Percentiles rank a stretch among this genome's conserved stretches.
Conservation (phyloP, 2,888 invertebrate species). For the Platerodrilus igneus region DNA sequence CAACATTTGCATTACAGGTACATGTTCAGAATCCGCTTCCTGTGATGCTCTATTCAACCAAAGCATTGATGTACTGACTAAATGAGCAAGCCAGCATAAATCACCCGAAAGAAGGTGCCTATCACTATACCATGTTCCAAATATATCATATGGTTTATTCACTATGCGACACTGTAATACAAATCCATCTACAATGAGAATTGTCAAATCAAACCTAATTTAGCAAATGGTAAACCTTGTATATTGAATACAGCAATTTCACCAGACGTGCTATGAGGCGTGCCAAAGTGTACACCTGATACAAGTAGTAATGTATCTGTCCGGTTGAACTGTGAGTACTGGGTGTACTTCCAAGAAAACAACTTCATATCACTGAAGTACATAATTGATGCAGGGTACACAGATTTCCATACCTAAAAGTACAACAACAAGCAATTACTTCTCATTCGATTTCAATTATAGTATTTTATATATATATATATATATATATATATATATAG, state of each 20-base stretch:
- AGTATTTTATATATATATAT: too few species aligned
- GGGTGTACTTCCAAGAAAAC: slow-evolving; percentile 82
- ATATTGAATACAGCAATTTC: slow-evolving; percentile 84
- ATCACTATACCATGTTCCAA: slow-evolving; percentile 86
- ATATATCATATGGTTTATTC: slow-evolving; percentile 83
- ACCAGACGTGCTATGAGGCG: slow-evolving; percentile 71
- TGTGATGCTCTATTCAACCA: slow-evolving; percentile 82
- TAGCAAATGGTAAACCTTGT: slow-evolving; percentile 51
- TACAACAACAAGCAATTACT: too few species aligned
- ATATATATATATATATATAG: too few species aligned
- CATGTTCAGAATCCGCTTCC: slow-evolving; percentile 72
- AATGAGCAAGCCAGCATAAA: slow-evolving; percentile 72
- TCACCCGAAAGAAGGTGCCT: slow-evolving; percentile 75
- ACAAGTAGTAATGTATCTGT: slow-evolving; percentile 75
- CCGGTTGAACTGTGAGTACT: slow-evolving; percentile 80
- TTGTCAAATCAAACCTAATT: neutral
- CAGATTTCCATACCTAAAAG: slow-evolving; percentile 68
- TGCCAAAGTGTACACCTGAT: slow-evolving; percentile 79
- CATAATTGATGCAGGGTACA: slow-evolving; percentile 64
- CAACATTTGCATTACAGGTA: slow-evolving; percentile 69
- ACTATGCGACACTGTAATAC: slow-evolving; percentile 64
- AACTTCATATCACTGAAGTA: slow-evolving; percentile 72
- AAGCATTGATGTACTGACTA: slow-evolving; percentile 68
- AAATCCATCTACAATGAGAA: slow-evolving; percentile 27
- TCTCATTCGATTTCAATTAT: too few species aligned